Base-by-base conservation (phyloP, 1,140 invertebrate genomes). In the Mizuhopecten yessoensis region DNA sequence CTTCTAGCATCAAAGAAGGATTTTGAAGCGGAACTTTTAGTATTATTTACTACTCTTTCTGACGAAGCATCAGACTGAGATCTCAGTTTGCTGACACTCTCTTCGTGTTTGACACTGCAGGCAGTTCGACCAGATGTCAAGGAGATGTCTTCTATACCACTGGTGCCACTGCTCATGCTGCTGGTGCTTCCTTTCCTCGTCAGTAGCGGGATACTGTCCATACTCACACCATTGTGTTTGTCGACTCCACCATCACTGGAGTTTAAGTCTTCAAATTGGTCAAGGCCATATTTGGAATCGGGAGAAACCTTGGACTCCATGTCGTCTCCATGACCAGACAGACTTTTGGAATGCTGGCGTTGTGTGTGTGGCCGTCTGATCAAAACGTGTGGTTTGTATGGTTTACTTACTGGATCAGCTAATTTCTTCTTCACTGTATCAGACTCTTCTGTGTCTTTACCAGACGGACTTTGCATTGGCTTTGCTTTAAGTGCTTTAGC, bases 1-100 rank as follows among this genome's bases (percentile, higher is more conserved):
- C 95, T 93, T 86, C 93, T 93, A n/a, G 94, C 93, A 93, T 95
- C 95, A 92, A 96, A 95, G 90, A 95, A 95, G 3, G 93, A 86
- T 34, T 93, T 94, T 9, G 92, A 92, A 75, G 88, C 39, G 33
- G 91, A 93, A 42, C 20, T 89, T 87, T 89, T 92, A 42, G 17
- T 88, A 20, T 20, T 36, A 33, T 45, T 49, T 2, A 49, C 36
- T 39, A 39, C 57, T 86, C 57, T 90, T 17, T 87, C 57, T 88
- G 45, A 45, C 57, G 29, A 75, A 49, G 45, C 86, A 75, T 75
- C 57, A 75, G 57, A 75, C n/a, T 75, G 57, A 29, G 57, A 75
- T n/a, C 57, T 75, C 11, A n/a, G 17, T n/a, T 34, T 75, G 57
- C 57, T 20, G 42, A 45, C 17, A 45, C 93, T 92, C 91, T 93